Base-by-base conservation (phyloP, 2,113 vertebrate genomes). In the Hippocampus abdominalis region DNA sequence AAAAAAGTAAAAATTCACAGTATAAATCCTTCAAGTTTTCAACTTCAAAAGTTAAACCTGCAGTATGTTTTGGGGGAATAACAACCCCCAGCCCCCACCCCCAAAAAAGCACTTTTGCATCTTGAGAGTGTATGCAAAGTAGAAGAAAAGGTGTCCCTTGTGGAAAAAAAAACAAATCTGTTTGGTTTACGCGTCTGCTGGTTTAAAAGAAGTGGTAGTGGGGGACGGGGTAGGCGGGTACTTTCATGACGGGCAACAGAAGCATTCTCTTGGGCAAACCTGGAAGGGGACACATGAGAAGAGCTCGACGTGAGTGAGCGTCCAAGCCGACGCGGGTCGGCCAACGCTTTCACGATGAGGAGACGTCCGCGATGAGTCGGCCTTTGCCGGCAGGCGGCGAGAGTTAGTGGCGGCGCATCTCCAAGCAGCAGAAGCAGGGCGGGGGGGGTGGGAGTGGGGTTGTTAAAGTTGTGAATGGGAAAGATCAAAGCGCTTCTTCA, bases 211-310 rank as follows among this genome's bases (percentile, higher is more conserved):
- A 99, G 90, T 95, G 96, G 93, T 96, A 99, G 94, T 96, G 96
- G 89, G 96, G 95, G 90, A 98, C 89, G 88, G 96, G 94, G 91
- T 96, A 99, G 93, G 95, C 91, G 90, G 96, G 96, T 89, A 98
- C 93, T 95, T 99, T 98, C 97, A 99, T 97, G 94, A 99, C 92
- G 90, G 96, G 97, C 92, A 99, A 98, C 95, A 99, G 96, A 94
- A 99, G 94, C 97, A 98, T 98, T 97, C 96, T 97, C 95, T 99
- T 98, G 94, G 97, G 96, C 89, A 98, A 95, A 97, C 97, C 97
- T 99, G 94, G 94, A 96, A 36, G 92, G 94, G 91, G 95, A 96
- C 92, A 98, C 94, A 97, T 82, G 95, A 94, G 94, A 90, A 93
- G 85, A 98, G 93, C 90, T 95, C 82, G 84, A 32, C 27, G 27